Base-by-base conservation (phyloP, 2,113 vertebrate genomes). In the Rhabdornis inornatus region DNA sequence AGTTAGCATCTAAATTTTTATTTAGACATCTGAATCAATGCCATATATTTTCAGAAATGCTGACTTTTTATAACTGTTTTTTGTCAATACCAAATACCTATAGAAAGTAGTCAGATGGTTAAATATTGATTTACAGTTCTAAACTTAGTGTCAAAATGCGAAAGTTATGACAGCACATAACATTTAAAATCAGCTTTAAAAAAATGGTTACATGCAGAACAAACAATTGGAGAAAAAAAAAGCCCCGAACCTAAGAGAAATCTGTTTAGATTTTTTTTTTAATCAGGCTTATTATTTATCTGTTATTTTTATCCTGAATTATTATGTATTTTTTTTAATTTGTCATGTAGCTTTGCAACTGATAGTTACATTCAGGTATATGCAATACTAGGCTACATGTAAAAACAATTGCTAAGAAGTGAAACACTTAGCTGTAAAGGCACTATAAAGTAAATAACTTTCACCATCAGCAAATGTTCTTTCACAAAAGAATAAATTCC, bases 151-250 rank as follows among this genome's bases (percentile, higher is more conserved):
- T 76, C 37, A 72, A 65, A 74, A 37, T 77, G 18, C 86, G 55
- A 49, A 71, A 68, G 23, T 53, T 90, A 28, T 45, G 28, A 27
- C n/a, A 50, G 11, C 15, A 52, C 3, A 23, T 84, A 71, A 81
- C 27, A 78, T 75, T 78, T 89, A 35, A 84, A 78, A 75, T 47
- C 14, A 50, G 4, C 14, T 85, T 92, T 28, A n/a, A 64, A 42
- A 79, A 90, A 1, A 1, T 7, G 2, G 1, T 42, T 31, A 60
- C 25, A 59, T 25, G 10, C 20, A 68, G 42, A 87, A 68, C 0
- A 24, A 84, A 85, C 3, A 2, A 39, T 28, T 65, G 8, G 39
- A 47, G 2, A 33, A 57, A 65, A 84, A 30, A 0, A 0, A 42
- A 14, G 40, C 0, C 0, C 2, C 10, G 27, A 66, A 76, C 7